A percentile compares a stretch with the other conserved stretches of the same genome.
phyloP scores from a whole-genome alignment of 2,113 vertebrate species.

The Phyllostomus hastatus region DNA sequence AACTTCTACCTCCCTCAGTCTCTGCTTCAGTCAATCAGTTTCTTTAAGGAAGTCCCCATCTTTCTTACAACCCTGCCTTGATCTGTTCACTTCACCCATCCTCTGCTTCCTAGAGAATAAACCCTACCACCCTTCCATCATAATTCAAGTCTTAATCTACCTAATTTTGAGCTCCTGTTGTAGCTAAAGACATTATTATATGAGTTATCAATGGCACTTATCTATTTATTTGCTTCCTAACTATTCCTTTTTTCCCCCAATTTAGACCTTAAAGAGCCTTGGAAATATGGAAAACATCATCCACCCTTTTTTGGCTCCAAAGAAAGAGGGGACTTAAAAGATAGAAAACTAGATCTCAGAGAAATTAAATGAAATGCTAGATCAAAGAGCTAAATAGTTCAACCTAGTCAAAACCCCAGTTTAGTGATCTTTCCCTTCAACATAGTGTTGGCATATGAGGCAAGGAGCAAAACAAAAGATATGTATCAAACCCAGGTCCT shows the following conservation, averaged over 20 bases:
- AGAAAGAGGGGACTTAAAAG: not conserved
- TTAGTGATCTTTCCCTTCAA: slow-evolving; percentile 16
- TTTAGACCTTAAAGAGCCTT: slow-evolving; percentile 30
- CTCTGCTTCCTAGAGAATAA: not conserved
- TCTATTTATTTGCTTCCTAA: slow-evolving; percentile 31
- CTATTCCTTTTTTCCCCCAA: not conserved
- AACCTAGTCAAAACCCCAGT: not conserved
- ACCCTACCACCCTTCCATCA: not conserved
- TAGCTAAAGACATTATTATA: not conserved
- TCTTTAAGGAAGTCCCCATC: not conserved
- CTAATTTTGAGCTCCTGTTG: slow-evolving; percentile 14
- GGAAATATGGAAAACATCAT: slow-evolving; percentile 2
- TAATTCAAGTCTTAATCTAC: slow-evolving; percentile 40
- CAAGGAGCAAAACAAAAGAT: slow-evolving; percentile 20
- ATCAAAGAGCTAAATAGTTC: slow-evolving; percentile 7
- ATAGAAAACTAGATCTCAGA: slow-evolving; percentile 28
- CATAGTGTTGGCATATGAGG: not conserved
- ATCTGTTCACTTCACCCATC: not conserved
- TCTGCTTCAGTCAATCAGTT: not conserved
- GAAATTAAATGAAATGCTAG: slow-evolving; percentile 37
- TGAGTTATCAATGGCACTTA: not conserved
- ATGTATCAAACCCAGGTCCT: not conserved
- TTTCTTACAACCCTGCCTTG: not conserved
- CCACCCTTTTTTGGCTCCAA: not conserved
- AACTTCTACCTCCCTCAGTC: not conserved